Conservation (phyloP, 2,797 vertebrate species). For the Hoplostethus atlanticus region DNA sequence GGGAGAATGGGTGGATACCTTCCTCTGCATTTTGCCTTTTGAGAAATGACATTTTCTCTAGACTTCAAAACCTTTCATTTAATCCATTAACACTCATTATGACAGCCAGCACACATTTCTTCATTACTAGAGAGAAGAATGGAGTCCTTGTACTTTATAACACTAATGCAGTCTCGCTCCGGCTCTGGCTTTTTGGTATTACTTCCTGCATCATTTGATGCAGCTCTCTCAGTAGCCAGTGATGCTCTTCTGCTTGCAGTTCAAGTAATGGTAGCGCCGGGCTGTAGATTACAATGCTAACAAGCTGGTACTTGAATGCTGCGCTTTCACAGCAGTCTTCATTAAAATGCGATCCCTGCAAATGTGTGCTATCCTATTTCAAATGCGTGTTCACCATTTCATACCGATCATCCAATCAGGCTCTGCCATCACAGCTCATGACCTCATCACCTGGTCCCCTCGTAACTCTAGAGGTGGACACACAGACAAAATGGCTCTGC, state of each 20-base stretch:
- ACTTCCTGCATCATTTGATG: constrained; percentile 45
- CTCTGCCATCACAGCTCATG: constrained; percentile 17
- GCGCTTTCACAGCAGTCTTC: constrained; percentile 26
- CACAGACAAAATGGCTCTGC: constrained; percentile 35
- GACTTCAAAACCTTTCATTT: constrained; percentile 21
- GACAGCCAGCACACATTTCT: constrained; percentile 27
- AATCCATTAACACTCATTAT: constrained; percentile 38
- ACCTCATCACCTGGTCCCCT: constrained; percentile 2
- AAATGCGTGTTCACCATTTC: constrained; percentile 35
- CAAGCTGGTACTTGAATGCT: constrained; percentile 21
- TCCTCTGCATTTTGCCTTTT: constrained; percentile 19
- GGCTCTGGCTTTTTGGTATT: constrained; percentile 25
- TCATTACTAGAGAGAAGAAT: constrained; percentile 25
- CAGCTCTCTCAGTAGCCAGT: constrained; percentile 16
- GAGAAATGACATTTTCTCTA: constrained; percentile 19
- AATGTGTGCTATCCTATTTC: constrained; percentile 21
- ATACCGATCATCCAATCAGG: constrained; percentile 50
- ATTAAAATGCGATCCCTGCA: constrained; percentile 27
- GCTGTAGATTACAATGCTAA: constrained; percentile 38
- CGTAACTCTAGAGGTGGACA: constrained; percentile 35
- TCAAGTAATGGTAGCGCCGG: constrained; percentile 36
- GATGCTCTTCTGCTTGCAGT: constrained; percentile 21
- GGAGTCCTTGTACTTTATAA: constrained; percentile 20
- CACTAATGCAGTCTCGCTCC: constrained; percentile 44
- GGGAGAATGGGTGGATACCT: constrained; percentile 1